Conservation (phyloP, 2,888 invertebrate species). For the Oscheius sp. region DNA sequence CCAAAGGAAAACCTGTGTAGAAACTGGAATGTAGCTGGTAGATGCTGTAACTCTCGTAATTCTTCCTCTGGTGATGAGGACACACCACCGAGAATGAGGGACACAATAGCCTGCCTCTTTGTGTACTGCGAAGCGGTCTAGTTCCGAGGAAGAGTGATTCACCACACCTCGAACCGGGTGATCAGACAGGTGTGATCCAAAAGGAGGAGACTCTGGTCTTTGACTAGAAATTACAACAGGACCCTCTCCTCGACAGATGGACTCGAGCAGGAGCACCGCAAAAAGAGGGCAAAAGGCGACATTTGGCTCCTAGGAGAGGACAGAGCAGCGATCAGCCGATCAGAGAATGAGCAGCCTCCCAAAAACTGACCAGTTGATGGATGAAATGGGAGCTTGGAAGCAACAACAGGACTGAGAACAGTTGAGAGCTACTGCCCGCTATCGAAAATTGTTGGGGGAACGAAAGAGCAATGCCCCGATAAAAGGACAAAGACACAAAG, state of each 20-base stretch:
- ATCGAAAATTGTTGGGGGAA: not conserved
- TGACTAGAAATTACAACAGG: too few species aligned
- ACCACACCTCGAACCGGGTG: too few species aligned
- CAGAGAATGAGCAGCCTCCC: not conserved
- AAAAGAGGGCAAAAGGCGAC: not conserved
- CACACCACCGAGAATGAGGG: too few species aligned
- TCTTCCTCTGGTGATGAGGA: not conserved
- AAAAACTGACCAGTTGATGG: slow-evolving; percentile 18
- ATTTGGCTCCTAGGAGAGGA: not conserved
- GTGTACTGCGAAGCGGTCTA: too few species aligned
- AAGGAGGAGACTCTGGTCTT: too few species aligned
- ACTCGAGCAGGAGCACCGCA: too few species aligned
- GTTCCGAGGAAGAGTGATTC: too few species aligned
- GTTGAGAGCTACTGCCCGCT: not conserved
- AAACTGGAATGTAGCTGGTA: slow-evolving; percentile 8
- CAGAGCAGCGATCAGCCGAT: not conserved
- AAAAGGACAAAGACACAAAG: too few species aligned
- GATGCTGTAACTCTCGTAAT: slow-evolving; percentile 22
- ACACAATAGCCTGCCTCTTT: too few species aligned
- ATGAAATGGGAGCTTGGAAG: slow-evolving; percentile 4
- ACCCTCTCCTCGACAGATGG: too few species aligned
- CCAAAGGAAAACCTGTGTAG: not conserved
- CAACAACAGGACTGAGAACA: slow-evolving; percentile 2
- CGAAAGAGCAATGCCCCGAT: too few species aligned
- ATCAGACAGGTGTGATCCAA: too few species aligned